A percentile compares a stretch with the other conserved stretches of the same genome.
These are phyloP conservation scores for Calameuta filiformis DNA, from an alignment of 2,888 invertebrate genomes.

Conservation along the genomic window DNA sequence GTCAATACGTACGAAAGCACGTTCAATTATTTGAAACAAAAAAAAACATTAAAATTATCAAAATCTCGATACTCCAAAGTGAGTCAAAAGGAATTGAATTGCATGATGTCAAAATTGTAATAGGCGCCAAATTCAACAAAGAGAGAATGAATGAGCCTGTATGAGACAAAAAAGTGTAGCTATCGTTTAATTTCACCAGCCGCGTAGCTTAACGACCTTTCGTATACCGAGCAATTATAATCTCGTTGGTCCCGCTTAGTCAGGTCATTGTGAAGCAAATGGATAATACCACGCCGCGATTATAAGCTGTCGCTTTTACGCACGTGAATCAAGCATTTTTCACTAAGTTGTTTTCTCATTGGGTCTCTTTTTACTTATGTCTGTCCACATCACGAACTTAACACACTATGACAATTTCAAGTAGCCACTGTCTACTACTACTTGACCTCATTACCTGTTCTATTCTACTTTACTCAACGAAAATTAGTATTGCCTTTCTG, in stretches of 20 bases:
- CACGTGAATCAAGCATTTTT: slow-evolving; percentile 19
- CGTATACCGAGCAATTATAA: slow-evolving; percentile 15
- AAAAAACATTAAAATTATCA: neutral
- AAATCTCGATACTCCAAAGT: neutral
- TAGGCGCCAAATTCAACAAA: neutral
- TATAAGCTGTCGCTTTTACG: slow-evolving; percentile 12
- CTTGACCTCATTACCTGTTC: neutral
- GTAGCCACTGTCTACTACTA: neutral
- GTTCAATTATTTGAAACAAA: neutral
- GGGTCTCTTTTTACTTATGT: neutral
- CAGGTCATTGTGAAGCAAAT: slow-evolving; percentile 16
- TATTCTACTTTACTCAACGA: neutral
- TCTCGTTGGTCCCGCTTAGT: slow-evolving; percentile 19
- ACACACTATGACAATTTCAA: neutral
- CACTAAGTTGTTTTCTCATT: slow-evolving; percentile 6
- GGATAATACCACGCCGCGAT: slow-evolving; percentile 13
- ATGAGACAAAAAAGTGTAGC: neutral
- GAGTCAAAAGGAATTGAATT: neutral
- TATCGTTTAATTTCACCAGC: neutral
- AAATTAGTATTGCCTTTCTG: neutral
- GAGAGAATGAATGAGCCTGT: neutral
- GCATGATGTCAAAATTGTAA: neutral
- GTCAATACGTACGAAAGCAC: neutral
- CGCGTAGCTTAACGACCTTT: neutral
- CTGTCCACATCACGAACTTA: neutral